Percentiles rank a stretch among this genome's conserved stretches.
Conservation (phyloP, 2,113 vertebrate species). For the Pseudolaguvia tuberculata region DNA sequence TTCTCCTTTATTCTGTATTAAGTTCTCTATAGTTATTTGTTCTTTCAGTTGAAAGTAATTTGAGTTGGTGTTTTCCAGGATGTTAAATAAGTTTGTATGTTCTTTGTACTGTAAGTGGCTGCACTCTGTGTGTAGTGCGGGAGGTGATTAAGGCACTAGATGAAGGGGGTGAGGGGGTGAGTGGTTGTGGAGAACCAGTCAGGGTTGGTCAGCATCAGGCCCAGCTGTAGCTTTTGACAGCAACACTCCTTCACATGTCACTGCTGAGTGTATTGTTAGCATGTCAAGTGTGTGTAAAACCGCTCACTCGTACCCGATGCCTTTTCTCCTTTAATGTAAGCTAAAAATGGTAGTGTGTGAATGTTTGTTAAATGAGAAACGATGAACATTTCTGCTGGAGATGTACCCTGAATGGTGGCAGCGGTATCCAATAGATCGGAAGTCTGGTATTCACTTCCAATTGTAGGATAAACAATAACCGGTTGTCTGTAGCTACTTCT, state of each 20-base stretch:
- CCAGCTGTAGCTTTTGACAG: not conserved
- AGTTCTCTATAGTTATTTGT: not conserved
- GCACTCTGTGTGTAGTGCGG: not conserved
- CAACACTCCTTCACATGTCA: slow-evolving; percentile 3
- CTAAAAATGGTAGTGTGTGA: not conserved
- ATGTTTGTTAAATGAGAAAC: no score
- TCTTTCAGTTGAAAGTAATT: not conserved
- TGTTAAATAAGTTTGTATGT: no score
- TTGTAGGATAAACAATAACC: not conserved
- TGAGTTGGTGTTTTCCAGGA: no score
- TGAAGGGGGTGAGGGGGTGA: not conserved
- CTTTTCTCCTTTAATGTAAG: not conserved
- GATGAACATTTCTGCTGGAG: no score
- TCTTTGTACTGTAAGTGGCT: not conserved
- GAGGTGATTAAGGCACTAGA: not conserved
- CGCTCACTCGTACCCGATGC: not conserved
- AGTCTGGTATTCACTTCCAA: no score
- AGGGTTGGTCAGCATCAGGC: not conserved
- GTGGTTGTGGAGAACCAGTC: no score
- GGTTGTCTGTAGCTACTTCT: not conserved
- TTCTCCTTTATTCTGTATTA: not conserved
- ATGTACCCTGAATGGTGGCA: no score
- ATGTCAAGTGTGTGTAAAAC: not conserved
- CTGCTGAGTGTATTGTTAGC: not conserved
- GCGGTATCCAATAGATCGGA: no score